Evolutionary conservation across 1,140 invertebrate species (phyloP).

Genomic region (Zaprionus ghesquierei): DNA sequence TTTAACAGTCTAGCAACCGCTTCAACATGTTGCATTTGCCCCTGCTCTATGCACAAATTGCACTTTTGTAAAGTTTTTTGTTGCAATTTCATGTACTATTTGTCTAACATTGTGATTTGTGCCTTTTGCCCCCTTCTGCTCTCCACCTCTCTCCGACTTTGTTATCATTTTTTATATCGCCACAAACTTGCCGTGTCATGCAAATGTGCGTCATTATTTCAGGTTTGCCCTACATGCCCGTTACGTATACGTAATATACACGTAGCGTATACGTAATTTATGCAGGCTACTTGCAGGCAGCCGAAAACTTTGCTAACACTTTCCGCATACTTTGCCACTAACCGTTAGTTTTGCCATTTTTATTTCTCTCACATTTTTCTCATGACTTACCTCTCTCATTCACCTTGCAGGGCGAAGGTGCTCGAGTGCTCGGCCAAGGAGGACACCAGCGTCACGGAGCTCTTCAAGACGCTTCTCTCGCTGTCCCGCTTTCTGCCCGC

Average conservation of each 20-base stretch:
- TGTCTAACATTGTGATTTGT: slow-evolving; percentile 15
- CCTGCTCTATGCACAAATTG: background rate
- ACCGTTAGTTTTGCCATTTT: slow-evolving; percentile 10
- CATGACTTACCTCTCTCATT: background rate
- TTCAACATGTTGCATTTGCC: background rate
- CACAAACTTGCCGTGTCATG: slow-evolving; percentile 26
- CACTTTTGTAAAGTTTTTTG: slow-evolving; percentile 6
- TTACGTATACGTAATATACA: slow-evolving; percentile 26
- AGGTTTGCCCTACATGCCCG: slow-evolving; percentile 15
- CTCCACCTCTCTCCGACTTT: background rate
- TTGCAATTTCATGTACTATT: slow-evolving; percentile 19
- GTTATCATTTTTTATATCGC: background rate
- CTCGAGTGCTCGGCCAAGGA: slow-evolving; percentile 93
- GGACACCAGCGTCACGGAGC: slow-evolving; percentile 89
- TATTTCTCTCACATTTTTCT: background rate
- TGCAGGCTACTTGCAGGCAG: slow-evolving; percentile 4
- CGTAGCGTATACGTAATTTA: slow-evolving; percentile 39
- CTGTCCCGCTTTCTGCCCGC: slow-evolving; percentile 87
- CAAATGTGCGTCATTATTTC: slow-evolving; percentile 32
- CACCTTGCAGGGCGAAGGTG: slow-evolving; percentile 86
- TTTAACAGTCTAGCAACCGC: background rate
- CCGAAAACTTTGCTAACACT: slow-evolving; percentile 31
- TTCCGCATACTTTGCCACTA: slow-evolving; percentile 31
- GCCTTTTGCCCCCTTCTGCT: background rate
- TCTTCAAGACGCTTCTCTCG: slow-evolving; percentile 89